A percentile compares a stretch with the other conserved stretches of the same genome.
Conservation (phyloP, 2,888 invertebrate species). For the Alloscopus bannaensis region DNA sequence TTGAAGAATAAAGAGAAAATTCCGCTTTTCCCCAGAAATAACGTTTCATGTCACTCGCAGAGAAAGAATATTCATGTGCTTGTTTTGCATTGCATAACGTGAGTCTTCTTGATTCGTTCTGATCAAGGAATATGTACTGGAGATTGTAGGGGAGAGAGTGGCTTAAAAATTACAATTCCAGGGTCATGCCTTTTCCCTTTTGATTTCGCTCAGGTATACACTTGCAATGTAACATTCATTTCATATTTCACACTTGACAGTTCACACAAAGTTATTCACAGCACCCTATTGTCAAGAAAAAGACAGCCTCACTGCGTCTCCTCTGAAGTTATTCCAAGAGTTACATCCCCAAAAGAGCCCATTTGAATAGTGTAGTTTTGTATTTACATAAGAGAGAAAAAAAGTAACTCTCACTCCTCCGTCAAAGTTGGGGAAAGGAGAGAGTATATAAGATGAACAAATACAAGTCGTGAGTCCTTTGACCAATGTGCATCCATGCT, state of each 20-base stretch:
- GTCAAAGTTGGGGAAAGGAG: not conserved
- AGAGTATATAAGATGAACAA: slow-evolving; percentile 53
- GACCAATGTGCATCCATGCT: slow-evolving; percentile 72
- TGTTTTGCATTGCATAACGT: slow-evolving; percentile 1
- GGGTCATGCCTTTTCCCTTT: slow-evolving; percentile 54
- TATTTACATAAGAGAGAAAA: slow-evolving; percentile 37
- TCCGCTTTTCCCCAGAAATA: slow-evolving; percentile 25
- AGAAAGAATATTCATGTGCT: slow-evolving; percentile 15
- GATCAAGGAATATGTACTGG: slow-evolving; percentile 38
- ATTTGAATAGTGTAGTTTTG: slow-evolving; percentile 42
- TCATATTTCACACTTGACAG: slow-evolving; percentile 67
- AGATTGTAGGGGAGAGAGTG: no score
- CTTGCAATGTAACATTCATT: slow-evolving; percentile 64
- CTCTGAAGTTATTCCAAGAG: slow-evolving; percentile 37
- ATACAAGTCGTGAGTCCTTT: slow-evolving; percentile 69
- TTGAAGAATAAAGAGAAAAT: slow-evolving; percentile 41
- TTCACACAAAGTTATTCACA: slow-evolving; percentile 63
- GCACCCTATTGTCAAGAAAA: slow-evolving; percentile 61
- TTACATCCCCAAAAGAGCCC: slow-evolving; percentile 20
- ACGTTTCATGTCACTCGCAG: slow-evolving; percentile 57
- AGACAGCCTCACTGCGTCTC: slow-evolving; percentile 33
- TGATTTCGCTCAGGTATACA: slow-evolving; percentile 41
- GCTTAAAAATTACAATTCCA: slow-evolving; percentile 45
- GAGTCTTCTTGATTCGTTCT: slow-evolving; percentile 32
- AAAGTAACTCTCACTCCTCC: slow-evolving; percentile 8